Percentiles rank a stretch among this genome's conserved stretches.
phyloP scores from a whole-genome alignment of 1,140 invertebrate species.

The Chironomus tepperi region DNA sequence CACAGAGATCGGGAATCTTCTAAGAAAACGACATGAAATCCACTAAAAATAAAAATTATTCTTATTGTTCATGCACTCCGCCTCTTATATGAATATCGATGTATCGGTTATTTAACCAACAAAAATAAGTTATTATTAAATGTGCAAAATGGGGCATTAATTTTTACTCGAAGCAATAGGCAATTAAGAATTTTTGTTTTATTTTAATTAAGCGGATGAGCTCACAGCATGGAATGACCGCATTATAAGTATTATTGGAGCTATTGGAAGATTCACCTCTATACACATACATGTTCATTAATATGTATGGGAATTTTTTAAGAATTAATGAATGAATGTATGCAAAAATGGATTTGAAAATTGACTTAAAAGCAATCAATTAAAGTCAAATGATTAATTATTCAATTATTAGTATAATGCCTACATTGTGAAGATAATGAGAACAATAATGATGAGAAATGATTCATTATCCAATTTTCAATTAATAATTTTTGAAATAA shows the following conservation, averaged over 20 bases:
- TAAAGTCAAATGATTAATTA: neutral
- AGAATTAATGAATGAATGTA: neutral
- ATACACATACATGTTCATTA: too few species aligned
- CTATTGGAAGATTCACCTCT: neutral
- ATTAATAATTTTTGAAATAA: slow-evolving; percentile 1
- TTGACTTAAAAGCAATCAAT: neutral
- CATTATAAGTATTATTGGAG: neutral
- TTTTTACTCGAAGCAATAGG: neutral
- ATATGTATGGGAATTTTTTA: too few species aligned
- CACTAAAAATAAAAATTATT: neutral
- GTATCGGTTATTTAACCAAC: too few species aligned
- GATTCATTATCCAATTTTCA: slow-evolving; percentile 8
- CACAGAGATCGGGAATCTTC: neutral
- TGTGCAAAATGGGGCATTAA: slow-evolving; percentile 7
- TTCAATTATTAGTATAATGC: neutral
- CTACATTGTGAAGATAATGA: neutral
- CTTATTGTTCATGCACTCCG: neutral
- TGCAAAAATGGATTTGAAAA: neutral
- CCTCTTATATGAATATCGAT: neutral
- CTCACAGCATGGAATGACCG: slow-evolving; percentile 5
- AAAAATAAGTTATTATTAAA: neutral
- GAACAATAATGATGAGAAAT: neutral
- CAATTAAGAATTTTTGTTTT: neutral
- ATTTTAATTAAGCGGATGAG: slow-evolving; percentile 13
- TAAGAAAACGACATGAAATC: neutral